phyloP scores from a whole-genome alignment of 2,797 vertebrate genomes.

The Darevskia mixta region DNA sequence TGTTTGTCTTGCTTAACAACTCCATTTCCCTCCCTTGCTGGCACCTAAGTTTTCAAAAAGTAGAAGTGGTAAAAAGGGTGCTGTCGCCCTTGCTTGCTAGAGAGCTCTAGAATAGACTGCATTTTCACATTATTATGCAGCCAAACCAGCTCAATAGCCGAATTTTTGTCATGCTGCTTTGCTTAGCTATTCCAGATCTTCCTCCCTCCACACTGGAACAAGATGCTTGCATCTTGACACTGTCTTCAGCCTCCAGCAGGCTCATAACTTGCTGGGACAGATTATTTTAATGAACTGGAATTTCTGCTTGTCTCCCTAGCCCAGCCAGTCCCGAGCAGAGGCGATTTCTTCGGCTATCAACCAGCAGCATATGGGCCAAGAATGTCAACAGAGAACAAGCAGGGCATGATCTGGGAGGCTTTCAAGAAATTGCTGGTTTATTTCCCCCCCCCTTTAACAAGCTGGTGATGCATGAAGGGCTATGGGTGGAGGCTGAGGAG shows the following conservation, averaged over 20 bases:
- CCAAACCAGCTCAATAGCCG: not conserved
- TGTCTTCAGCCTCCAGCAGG: accelerated
- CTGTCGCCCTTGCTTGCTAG: not conserved
- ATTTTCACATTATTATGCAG: not conserved
- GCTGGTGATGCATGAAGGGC: accelerated
- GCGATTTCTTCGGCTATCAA: constrained; percentile 13
- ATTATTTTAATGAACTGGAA: constrained; percentile 31
- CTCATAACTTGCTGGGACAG: accelerated
- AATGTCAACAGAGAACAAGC: constrained; percentile 18
- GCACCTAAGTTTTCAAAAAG: not conserved
- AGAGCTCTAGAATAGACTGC: not conserved
- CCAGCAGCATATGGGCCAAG: not conserved
- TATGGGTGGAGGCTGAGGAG: not conserved
- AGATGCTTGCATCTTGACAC: not conserved
- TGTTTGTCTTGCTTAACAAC: not conserved
- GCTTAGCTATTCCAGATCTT: not conserved
- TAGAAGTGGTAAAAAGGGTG: not conserved
- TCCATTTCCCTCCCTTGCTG: not conserved
- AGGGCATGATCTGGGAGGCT: accelerated
- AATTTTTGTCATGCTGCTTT: constrained; percentile 5
- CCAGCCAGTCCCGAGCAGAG: not conserved
- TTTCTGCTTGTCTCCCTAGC: not conserved
- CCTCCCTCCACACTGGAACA: not conserved
- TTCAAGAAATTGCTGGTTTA: not conserved
- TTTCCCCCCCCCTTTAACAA: not conserved